Evolutionary conservation across 2,888 invertebrate species (phyloP), one percentile per base, ranked within the genome.

Genomic region (Cheilosia pagana): DNA sequence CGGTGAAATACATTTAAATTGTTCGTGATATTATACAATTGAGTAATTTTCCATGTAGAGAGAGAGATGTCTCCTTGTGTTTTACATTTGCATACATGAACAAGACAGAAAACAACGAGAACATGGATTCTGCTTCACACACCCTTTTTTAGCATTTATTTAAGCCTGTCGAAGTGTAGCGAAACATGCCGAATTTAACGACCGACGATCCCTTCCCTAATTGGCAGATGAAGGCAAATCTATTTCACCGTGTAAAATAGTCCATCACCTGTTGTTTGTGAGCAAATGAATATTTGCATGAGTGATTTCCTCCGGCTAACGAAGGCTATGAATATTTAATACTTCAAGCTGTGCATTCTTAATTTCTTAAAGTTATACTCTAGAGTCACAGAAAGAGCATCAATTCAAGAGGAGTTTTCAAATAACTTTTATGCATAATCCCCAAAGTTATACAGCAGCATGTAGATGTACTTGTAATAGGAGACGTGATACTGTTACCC

Each of bases 251-350:
- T 45, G 28, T 16, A 19, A 70, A 50, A 59, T 25, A 48, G 45
- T 59, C 57, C 45, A 59, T 71, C 72, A 72, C 53, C 62, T 62
- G 59, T 71, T 60, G 57, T 70, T 21, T 57, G 55, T 48, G 43
- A 4, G 53, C 31, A 8, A 14, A 19, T 16, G 10, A 21, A 55
- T 35, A 39, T 55, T 48, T 39, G 25, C 39, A 31, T 55, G 57
- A 65, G 39, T 65, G 63, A 74, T 50, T 39, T 39, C 7, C 41
- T 19, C 28, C 35, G 14, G 31, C 5, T 43, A 7, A 60, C 43
- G 10, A 16, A 52, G 19, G 14, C 35, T 21, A 16, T 63, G 55
- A 63, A 63, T 63, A 55, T 55, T 74, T 55, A 39, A 74, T 63
- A 25, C 12, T 43, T 35, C 3, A 14, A 25, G 23, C 52, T 25